Evolutionary conservation across 2,888 invertebrate genomes (phyloP).

Genomic region (Timema cristinae): DNA sequence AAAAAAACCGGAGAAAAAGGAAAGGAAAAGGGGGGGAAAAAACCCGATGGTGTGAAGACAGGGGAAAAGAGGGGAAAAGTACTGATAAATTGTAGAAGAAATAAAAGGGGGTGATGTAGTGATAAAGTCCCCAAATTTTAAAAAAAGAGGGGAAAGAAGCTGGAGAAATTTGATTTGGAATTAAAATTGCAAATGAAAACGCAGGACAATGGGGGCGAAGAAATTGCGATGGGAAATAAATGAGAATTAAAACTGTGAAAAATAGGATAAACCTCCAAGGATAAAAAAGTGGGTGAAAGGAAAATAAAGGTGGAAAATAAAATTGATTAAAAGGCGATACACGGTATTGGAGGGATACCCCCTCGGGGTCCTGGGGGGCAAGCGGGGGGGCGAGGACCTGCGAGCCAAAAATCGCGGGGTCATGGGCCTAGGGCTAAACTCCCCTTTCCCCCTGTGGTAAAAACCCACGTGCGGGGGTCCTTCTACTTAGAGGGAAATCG

Average conservation of each 20-base stretch:
- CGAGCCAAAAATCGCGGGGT: no score
- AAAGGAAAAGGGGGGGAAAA: neutral
- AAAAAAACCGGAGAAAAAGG: neutral
- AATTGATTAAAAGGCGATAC: neutral
- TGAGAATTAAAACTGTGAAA: neutral
- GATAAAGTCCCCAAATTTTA: neutral
- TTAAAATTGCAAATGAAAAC: neutral
- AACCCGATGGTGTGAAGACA: neutral
- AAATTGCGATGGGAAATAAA: neutral
- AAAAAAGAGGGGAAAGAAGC: neutral
- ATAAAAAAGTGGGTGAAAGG: neutral
- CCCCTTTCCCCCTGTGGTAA: no score
- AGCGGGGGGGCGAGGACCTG: no score
- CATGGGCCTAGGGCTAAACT: no score
- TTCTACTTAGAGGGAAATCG: no score
- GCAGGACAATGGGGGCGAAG: neutral
- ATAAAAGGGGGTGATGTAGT: neutral
- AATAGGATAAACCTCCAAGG: neutral
- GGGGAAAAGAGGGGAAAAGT: neutral
- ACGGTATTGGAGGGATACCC: neutral
- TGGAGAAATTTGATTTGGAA: neutral
- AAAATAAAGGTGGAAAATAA: neutral
- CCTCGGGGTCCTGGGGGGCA: no score
- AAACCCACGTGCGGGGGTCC: no score
- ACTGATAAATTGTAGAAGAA: neutral